Percentiles rank a stretch among this genome's conserved stretches.
phyloP scores from a whole-genome alignment of 2,888 invertebrate genomes.

The Hemaris fuciformis region DNA sequence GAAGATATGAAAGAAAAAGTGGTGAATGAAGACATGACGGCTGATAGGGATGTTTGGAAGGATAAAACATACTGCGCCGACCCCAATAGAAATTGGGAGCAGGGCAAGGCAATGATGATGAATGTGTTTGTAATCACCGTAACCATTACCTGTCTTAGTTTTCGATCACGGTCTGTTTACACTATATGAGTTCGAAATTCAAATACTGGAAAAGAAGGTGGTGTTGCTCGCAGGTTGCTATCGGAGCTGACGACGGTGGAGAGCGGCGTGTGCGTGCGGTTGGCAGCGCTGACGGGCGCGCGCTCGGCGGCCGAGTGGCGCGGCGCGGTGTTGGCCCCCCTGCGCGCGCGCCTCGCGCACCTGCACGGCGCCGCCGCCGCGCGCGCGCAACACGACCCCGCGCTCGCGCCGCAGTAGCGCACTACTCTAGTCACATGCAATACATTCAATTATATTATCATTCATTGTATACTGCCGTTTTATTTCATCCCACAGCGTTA shows the following conservation, averaged over 20 bases:
- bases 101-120: too few species aligned
- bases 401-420: not conserved
- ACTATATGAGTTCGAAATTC: too few species aligned
- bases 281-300: conserved; percentile 79
- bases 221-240: conserved; percentile 24
- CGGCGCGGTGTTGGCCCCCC: conserved; percentile 70
- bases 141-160: too few species aligned
- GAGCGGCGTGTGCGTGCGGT: conserved; percentile 70
- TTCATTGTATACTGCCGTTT: not conserved
- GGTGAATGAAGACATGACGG: too few species aligned
- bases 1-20: too few species aligned
- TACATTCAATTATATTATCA: not conserved
- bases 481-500: too few species aligned
- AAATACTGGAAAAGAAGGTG: not conserved
- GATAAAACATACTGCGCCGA: too few species aligned
- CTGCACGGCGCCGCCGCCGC: conserved; percentile 13
- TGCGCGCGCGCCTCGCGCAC: conserved; percentile 38
- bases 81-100: too few species aligned
- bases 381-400: not conserved
- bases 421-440: not conserved
- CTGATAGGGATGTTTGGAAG: too few species aligned
- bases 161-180: too few species aligned
- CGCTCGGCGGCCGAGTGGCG: conserved; percentile 83
- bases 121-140: too few species aligned
- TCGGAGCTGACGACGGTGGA: conserved; percentile 60